These are phyloP conservation scores for Psilanteris sp. DNA, from an alignment of 1,140 invertebrate species.

Conservation along the genomic window DNA sequence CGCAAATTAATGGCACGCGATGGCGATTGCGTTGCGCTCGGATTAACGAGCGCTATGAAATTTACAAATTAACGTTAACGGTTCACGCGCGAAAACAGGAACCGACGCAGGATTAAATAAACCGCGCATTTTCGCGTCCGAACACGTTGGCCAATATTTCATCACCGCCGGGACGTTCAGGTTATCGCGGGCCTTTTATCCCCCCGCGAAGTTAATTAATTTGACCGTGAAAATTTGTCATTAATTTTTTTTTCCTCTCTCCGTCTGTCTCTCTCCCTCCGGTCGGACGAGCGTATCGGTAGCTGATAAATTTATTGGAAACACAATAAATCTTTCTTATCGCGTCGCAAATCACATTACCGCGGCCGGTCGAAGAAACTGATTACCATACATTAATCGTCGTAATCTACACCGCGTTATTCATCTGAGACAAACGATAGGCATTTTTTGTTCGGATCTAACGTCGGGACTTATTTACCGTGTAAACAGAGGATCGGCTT, in stretches of 20 bases:
- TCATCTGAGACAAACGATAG: slow-evolving; percentile 56
- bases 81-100: too few species aligned
- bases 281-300: slow-evolving; percentile 18
- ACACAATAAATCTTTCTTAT: slow-evolving; percentile 61
- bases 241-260: slow-evolving; percentile 31
- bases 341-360: slow-evolving; percentile 57
- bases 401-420: slow-evolving; percentile 55
- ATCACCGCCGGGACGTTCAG: not conserved
- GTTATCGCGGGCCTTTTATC: not conserved
- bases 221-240: slow-evolving; percentile 45
- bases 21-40: too few species aligned
- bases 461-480: slow-evolving; percentile 44
- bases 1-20: too few species aligned
- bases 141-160: not conserved
- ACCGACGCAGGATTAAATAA: too few species aligned
- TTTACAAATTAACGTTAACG: too few species aligned
- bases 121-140: too few species aligned
- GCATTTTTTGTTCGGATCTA: slow-evolving; percentile 42
- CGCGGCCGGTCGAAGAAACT: slow-evolving; percentile 35
- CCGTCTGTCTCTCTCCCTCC: too few species aligned
- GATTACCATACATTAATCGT: slow-evolving; percentile 64
- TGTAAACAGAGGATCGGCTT: slow-evolving; percentile 28
- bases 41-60: too few species aligned
- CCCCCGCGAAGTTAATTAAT: slow-evolving; percentile 31
- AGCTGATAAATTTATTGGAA: slow-evolving; percentile 62